Evolutionary conservation across 2,113 vertebrate species (phyloP), one percentile per base, ranked within the genome.

Genomic region (Caretta caretta): DNA sequence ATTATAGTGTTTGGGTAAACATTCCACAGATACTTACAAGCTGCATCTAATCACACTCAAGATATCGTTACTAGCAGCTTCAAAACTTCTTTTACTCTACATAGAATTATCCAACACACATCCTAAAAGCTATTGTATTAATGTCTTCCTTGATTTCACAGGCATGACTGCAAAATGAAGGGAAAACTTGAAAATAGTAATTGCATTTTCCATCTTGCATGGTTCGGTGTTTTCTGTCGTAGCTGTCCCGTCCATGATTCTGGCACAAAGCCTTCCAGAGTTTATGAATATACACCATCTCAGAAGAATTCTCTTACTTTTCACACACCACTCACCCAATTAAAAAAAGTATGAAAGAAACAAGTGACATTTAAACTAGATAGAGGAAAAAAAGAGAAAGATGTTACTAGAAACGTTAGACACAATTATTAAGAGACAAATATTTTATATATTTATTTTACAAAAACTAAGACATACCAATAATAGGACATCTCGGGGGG

Each of bases 71-170:
- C 22, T 65, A 86, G 24, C 25, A 87, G 42, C 62, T 84, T 50
- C 56, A 62, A 92, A 88, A 31, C 2, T 46, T 87, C 62, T 54
- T 17, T 3, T 88, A 89, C 16, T 48, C 27, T 2, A 56, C 9
- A 50, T 0, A 81, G 17, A 57, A 1, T 48, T 48, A 25, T 25
- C 42, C 38, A 48, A 14, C 48, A 29, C 3, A 1, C 1, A 59
- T 27, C 80, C 87, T 6, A 83, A 90, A 59, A n/a, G n/a, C 22
- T 94, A 82, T 46, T 49, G 1, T 2, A 7, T 29, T 86, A 54
- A 4, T 4, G 72, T 13, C 62, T 20, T 4, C 0, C 27, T 78
- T 4, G 22, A 53, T 51, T 42, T 75, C 1, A 65, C 17, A 87
- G 12, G 2, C 6, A 48, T 0, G 1, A 46, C 19, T 42, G 80